phyloP scores from a whole-genome alignment of 2,888 invertebrate species.

The Meghimatium bilineatum region DNA sequence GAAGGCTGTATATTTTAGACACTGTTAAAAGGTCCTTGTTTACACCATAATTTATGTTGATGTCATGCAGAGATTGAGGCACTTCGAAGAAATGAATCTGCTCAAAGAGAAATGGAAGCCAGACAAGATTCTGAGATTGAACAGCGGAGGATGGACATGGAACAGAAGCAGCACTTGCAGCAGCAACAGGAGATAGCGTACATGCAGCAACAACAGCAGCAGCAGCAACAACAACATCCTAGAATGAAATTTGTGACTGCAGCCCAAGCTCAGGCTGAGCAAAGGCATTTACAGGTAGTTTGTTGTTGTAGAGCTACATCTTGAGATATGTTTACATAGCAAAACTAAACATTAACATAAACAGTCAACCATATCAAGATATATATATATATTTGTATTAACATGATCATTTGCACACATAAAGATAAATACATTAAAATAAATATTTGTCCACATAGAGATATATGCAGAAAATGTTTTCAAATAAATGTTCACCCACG shows the following conservation, averaged over 20 bases:
- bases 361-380: no score
- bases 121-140: slow-evolving; percentile 29
- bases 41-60: not conserved
- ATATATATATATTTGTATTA: no score
- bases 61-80: slow-evolving; percentile 25
- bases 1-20: no score
- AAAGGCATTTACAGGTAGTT: slow-evolving; percentile 33
- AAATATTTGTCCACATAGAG: no score
- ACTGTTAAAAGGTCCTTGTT: no score
- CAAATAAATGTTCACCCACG: no score
- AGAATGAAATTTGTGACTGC: slow-evolving; percentile 46
- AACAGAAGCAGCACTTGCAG: slow-evolving; percentile 44
- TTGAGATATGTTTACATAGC: no score
- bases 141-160: slow-evolving; percentile 37
- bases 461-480: no score
- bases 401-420: no score
- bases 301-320: not conserved
- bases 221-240: slow-evolving; percentile 39
- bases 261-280: slow-evolving; percentile 43
- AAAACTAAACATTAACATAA: no score
- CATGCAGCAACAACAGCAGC: slow-evolving; percentile 38
- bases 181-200: slow-evolving; percentile 27
- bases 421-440: no score
- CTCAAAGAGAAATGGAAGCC: not conserved
- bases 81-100: slow-evolving; percentile 13